Evolutionary conservation across 2,113 vertebrate genomes (phyloP), one percentile per base, ranked within the genome.

Genomic region (Balaeniceps rex): DNA sequence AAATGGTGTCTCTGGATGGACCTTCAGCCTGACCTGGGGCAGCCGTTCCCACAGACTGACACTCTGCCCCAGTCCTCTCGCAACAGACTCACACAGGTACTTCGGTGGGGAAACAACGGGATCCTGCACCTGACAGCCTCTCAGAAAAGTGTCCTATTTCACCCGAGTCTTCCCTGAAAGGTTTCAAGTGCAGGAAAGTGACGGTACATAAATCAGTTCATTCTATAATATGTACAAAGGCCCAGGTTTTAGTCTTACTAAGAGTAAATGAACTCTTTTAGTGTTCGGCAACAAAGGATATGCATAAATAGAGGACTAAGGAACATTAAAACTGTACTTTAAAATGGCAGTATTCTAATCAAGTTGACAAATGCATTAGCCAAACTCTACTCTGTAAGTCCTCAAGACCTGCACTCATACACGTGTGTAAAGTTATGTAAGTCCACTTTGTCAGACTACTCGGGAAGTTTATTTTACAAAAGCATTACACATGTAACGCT

Each of bases 351-450:
- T 9, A 28, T 5, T 34, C 28, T 22, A 23, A 19, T 18, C 8
- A 26, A 49, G 23, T 0, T 11, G 90, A 21, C 17, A 31, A 3
- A 16, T 11, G 14, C 4, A 4, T 17, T 3, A 44, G 24, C 24
- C 70, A 33, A n/a, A 33, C 8, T 3, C 16, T 6, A 15, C 29
- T 31, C 10, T 4, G 14, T 0, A 33, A 25, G 26, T 8, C 16
- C 24, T 18, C 40, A 16, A 3, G 6, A n/a, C 12, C 36, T 19
- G 21, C 9, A 8, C 9, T 25, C 14, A 10, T 2, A 19, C 4
- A 19, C 7, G 2, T 0, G 2, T 0, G 29, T 15, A 2, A 29
- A 36, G 15, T 4, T 4, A 15, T 0, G 3, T 0, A 26, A 36
- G 29, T 5, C 9, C 5, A 0, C 34, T 36, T 1, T 11, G 34